Evolutionary conservation across 2,113 vertebrate genomes (phyloP), one percentile per base, ranked within the genome.

Genomic region (Chinchilla lanigera): DNA sequence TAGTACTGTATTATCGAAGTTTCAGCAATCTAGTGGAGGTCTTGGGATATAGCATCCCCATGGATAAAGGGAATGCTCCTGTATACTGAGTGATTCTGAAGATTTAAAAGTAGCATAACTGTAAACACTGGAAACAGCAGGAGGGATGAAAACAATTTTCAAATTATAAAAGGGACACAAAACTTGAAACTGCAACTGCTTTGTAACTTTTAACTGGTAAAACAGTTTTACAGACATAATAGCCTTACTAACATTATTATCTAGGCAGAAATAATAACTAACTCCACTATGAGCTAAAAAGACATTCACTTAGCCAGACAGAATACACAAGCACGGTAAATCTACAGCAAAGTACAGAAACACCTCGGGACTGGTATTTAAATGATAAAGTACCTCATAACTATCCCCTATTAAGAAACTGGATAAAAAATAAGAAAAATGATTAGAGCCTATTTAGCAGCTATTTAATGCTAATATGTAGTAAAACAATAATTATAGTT

Each of bases 371-470:
- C 7, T 75, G n/a, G 67, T 73, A 92, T n/a, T 73, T 12, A 78
- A 35, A 6, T 78, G 30, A 91, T 38, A 65, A 84, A 56, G 38
- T 35, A 2, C 41, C 61, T 92, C 38, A 30, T 4, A 78, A 85
- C 44, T 54, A 9, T 63, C 24, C 22, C 78, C 1, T 4, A 86
- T 41, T 92, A 89, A 95, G 41, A 71, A 89, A 93, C 9, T 87
- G 14, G 41, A 91, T 33, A 73, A 73, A 95, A 38, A 94, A 65
- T 85, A 95, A 88, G 30, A 93, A 91, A 94, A 95, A 44, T 94
- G 16, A 92, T 65, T 65, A 81, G 1, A 56, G 16, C n/a, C 85
- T 94, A 61, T 86, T 35, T 67, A 93, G 73, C 11, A 73, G 44
- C 41, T 30, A 85, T 30, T 89, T 90, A 91, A 93, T 73, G 63